phyloP scores from a whole-genome alignment of 2,113 vertebrate genomes.

The Manacus vitellinus region DNA sequence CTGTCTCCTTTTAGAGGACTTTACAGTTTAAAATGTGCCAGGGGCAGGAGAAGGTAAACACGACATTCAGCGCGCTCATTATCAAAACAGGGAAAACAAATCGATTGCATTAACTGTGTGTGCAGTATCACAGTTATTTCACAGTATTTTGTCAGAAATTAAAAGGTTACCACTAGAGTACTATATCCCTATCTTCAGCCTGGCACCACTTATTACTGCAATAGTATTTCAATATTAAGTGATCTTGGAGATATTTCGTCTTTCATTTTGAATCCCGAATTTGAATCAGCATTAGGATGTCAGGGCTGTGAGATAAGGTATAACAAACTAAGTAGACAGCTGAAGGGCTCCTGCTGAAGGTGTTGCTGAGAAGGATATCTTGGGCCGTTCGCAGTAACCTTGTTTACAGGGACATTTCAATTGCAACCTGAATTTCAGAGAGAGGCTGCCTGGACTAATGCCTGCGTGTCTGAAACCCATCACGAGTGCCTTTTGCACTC shows the following conservation, averaged over 20 bases:
- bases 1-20: conserved; percentile 8
- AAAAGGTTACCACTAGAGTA: conserved; percentile 69
- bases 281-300: conserved; percentile 70
- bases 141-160: conserved; percentile 69
- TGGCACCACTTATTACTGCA: conserved; percentile 62
- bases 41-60: conserved; percentile 17
- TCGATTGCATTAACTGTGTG: conserved; percentile 36
- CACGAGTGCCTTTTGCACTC: conserved; percentile 21
- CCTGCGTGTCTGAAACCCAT: conserved; percentile 34
- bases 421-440: conserved; percentile 62
- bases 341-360: conserved; percentile 46
- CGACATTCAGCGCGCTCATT: neutral
- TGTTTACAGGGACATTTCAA: conserved; percentile 65
- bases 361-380: conserved; percentile 41
- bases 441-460: conserved; percentile 51
- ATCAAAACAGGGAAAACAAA: conserved; percentile 57
- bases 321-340: conserved; percentile 58
- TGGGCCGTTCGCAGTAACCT: conserved; percentile 55
- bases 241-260: conserved; percentile 69
- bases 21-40: neutral
- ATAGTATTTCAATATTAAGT: conserved; percentile 72
- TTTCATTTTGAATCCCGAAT: conserved; percentile 76
- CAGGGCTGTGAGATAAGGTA: conserved; percentile 59
- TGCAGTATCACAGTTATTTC: conserved; percentile 25
- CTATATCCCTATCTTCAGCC: conserved; percentile 40